phyloP scores from a whole-genome alignment of 1,140 invertebrate genomes.

The Teleopsis dalmanni region DNA sequence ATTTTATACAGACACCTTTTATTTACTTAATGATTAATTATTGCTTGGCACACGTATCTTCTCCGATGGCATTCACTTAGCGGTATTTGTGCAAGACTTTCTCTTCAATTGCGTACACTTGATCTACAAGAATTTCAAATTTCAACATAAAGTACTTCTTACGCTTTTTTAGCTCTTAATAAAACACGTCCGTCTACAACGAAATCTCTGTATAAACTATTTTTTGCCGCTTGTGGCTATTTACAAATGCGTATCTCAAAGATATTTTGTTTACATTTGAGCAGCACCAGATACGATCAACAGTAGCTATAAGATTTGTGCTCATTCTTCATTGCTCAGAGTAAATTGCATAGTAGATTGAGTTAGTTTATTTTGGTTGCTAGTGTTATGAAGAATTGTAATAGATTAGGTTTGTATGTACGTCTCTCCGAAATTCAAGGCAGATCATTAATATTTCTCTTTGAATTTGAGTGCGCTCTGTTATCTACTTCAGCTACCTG shows the following conservation, averaged over 20 bases:
- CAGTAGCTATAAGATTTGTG: neutral
- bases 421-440: too few species aligned
- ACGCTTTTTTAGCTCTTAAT: neutral
- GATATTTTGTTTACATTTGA: neutral
- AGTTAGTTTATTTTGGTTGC: neutral
- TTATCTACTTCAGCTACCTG: too few species aligned
- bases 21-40: too few species aligned
- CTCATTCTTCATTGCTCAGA: neutral
- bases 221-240: neutral
- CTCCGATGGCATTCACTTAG: neutral
- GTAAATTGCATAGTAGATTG: neutral
- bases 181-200: constrained; percentile 21
- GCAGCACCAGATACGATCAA: neutral
- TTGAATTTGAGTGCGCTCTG: too few species aligned
- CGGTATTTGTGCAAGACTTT: neutral
- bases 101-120: constrained; percentile 1
- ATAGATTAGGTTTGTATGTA: too few species aligned
- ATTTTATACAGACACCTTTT: neutral
- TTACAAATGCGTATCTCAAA: neutral
- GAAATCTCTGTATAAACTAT: constrained; percentile 36
- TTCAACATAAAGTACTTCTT: neutral
- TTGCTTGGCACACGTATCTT: too few species aligned
- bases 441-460: too few species aligned
- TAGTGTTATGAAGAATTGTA: too few species aligned
- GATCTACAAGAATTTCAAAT: neutral